These are phyloP conservation scores for Hymenochirus boettgeri DNA, from an alignment of 2,113 vertebrate species.

Conservation along the genomic window DNA sequence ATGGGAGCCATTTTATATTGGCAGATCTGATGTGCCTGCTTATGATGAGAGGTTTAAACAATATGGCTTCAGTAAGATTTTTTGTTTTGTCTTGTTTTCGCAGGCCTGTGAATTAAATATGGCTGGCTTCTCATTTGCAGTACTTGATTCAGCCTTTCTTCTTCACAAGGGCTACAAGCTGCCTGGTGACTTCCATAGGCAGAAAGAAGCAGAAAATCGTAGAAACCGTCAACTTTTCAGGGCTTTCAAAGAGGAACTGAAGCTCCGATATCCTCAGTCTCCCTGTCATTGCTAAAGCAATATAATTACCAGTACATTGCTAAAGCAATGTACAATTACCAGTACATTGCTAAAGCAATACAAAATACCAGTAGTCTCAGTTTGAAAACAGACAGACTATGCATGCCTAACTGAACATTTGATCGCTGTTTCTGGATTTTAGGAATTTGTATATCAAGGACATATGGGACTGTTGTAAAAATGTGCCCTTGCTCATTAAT, in stretches of 20 bases:
- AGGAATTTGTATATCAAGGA: no score
- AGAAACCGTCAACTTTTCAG: slow-evolving; percentile 81
- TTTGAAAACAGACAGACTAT: no score
- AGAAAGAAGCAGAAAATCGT: slow-evolving; percentile 84
- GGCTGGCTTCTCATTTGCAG: slow-evolving; percentile 76
- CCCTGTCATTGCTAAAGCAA: slow-evolving; percentile 74
- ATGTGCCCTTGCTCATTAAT: no score
- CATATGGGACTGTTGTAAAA: no score
- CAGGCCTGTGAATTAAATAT: slow-evolving; percentile 86
- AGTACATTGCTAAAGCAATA: no score
- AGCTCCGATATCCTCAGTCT: slow-evolving; percentile 77
- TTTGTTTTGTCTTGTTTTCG: neutral
- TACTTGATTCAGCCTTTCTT: slow-evolving; percentile 81
- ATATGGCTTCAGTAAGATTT: slow-evolving; percentile 86
- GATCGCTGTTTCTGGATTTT: no score
- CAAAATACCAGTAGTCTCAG: no score
- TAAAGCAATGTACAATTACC: no score
- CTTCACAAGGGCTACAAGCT: slow-evolving; percentile 86
- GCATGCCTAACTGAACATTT: no score
- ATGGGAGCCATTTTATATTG: slow-evolving; percentile 90
- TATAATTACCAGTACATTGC: no score
- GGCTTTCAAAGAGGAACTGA: slow-evolving; percentile 85
- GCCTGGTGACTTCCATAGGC: slow-evolving; percentile 78
- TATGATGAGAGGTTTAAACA: slow-evolving; percentile 86
- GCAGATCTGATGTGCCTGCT: slow-evolving; percentile 66